phyloP scores from a whole-genome alignment of 2,797 vertebrate genomes.

The Acanthopagrus latus region DNA sequence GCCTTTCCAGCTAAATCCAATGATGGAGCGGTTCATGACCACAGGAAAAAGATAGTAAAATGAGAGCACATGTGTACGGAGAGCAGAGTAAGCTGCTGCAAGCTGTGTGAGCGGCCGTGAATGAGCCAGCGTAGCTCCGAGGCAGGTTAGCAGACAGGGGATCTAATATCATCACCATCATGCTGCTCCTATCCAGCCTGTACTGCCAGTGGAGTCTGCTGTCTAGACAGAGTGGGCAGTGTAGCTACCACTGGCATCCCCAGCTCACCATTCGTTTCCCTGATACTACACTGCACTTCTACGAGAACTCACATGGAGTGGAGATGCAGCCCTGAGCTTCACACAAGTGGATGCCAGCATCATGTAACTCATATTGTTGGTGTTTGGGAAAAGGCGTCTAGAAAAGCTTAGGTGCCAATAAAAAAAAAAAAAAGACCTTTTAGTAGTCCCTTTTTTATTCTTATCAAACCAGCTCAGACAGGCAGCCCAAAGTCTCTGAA shows the following conservation, averaged over 20 bases:
- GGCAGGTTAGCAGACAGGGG: constrained; percentile 67
- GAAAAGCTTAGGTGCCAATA: too few relatives aligned
- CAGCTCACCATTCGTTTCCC: constrained; percentile 36
- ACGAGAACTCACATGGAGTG: constrained; percentile 37
- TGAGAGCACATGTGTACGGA: constrained; percentile 36
- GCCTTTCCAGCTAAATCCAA: constrained; percentile 24
- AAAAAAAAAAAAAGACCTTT: too few relatives aligned
- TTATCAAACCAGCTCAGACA: too few relatives aligned
- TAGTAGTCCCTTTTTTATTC: too few relatives aligned
- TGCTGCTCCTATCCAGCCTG: constrained; percentile 52
- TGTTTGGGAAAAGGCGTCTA: not conserved
- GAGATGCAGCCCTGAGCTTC: constrained; percentile 30
- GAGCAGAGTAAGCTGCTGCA: constrained; percentile 12
- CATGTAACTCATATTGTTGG: constrained; percentile 7
- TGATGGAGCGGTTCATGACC: constrained; percentile 40
- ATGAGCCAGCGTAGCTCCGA: constrained; percentile 64
- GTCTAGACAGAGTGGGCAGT: constrained; percentile 70
- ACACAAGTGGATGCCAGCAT: constrained; percentile 9
- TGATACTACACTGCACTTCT: constrained; percentile 37
- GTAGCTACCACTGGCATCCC: constrained; percentile 42
- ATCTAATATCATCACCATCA: constrained; percentile 67
- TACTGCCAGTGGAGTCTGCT: constrained; percentile 57
- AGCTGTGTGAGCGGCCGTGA: constrained; percentile 50
- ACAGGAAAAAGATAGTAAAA: constrained; percentile 44
- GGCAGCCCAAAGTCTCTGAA: not conserved